These are phyloP conservation scores for Ciconia nigra DNA, from an alignment of 2,797 vertebrate species.

Conservation along the genomic window DNA sequence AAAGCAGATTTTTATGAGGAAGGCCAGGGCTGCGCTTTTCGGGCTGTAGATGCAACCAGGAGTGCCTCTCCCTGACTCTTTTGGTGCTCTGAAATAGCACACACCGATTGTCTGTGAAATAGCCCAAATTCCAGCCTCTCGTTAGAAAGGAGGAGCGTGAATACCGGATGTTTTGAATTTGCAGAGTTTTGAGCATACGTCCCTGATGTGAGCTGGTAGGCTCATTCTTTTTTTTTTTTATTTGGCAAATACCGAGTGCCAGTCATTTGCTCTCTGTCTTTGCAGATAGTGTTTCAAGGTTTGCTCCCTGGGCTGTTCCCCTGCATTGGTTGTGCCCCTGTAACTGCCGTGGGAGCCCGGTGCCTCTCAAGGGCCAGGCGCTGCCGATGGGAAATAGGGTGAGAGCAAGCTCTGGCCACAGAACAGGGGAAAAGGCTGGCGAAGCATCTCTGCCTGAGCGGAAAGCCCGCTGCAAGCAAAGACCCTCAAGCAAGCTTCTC, in stretches of 20 bases:
- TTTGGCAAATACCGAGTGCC: background rate
- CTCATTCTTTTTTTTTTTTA: background rate
- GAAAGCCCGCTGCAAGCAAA: background rate
- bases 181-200: background rate
- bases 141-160: background rate
- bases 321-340: background rate
- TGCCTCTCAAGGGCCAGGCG: background rate
- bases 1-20: background rate
- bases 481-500: background rate
- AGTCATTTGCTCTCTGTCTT: background rate
- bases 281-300: background rate
- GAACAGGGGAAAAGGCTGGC: background rate
- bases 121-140: background rate
- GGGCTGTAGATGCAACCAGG: background rate
- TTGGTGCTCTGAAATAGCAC: background rate
- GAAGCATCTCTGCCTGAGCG: background rate
- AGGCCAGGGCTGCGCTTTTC: background rate
- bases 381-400: background rate
- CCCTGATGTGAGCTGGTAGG: background rate
- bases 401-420: background rate
- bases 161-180: background rate
- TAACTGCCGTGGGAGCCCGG: rapidly evolving
- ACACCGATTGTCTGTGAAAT: background rate
- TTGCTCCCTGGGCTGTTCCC: background rate
- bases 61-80: background rate